Evolutionary conservation across 2,888 invertebrate species (phyloP), one percentile per base, ranked within the genome.

Genomic region (Lasioglossum oenotherae): DNA sequence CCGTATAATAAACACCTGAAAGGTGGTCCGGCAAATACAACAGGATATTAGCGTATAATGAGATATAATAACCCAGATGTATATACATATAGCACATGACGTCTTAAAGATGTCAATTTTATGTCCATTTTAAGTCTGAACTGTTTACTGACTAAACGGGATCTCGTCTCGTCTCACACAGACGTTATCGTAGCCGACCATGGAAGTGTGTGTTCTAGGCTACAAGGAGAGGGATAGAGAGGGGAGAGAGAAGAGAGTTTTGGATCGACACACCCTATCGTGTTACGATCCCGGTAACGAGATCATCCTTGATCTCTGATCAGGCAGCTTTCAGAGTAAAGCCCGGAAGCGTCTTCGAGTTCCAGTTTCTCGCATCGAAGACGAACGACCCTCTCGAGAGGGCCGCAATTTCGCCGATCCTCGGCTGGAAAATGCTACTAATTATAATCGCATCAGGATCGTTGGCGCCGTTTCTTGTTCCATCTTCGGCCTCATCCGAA

Each of bases 401-500:
- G 75, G 78, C 67, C 67, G 73, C 71, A 81, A 76, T 81, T 80
- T 80, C 88, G 80, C 80, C 78, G 76, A 85, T 88, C 80, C 87
- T 46, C 75, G 89, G 79, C 69, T 85, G 86, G 84, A 88, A 90
- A 91, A 91, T 87, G 81, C 67, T 87, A 81, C 88, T 89, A 91
- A 91, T 91, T 91, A 91, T 91, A 91, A 91, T 91, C 91, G 85
- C 91, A 91, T 91, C 90, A 88, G 88, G 86, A 87, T 83, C 78
- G 75, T 60, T 84, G 88, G 81, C 87, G 82, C 82, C 81, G 84
- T 74, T 64, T 82, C 85, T 84, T 73, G 75, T 78, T 27, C 74
- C 38, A 73, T 74, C 75, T 60, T 14, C 78, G 73, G 67, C 53
- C 69, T 71, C 86, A 86, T 82, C 78, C 81, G 80, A 78, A 82